These are phyloP conservation scores for Tribolium madens DNA, from an alignment of 1,140 invertebrate species.

Conservation along the genomic window DNA sequence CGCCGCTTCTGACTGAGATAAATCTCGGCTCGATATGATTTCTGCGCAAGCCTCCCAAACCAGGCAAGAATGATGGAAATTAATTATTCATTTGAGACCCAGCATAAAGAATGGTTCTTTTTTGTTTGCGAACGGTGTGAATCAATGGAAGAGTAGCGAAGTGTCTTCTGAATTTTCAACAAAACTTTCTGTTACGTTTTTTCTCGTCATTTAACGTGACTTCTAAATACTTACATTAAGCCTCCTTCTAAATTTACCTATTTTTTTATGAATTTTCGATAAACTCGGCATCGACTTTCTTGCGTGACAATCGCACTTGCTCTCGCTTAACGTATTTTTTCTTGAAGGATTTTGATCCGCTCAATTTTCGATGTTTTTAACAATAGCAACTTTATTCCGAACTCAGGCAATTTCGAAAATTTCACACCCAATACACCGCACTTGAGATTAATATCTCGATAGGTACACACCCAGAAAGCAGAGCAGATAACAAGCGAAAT, in stretches of 20 bases:
- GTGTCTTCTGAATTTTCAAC: constrained; percentile 26
- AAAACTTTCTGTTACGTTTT: constrained; percentile 10
- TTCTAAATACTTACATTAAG: constrained; percentile 32
- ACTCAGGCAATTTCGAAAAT: constrained; percentile 33
- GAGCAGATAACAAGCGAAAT: constrained; percentile 23
- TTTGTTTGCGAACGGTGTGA: constrained; percentile 23
- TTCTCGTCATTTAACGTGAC: constrained; percentile 28
- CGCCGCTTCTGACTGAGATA: constrained; percentile 20
- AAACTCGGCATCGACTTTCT: constrained; percentile 25
- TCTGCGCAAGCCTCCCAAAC: constrained; percentile 2
- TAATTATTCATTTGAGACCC: constrained; percentile 36
- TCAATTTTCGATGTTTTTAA: constrained; percentile 17
- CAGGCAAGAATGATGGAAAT: constrained; percentile 35
- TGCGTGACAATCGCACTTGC: constrained; percentile 25
- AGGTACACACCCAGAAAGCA: constrained; percentile 25
- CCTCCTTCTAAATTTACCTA: constrained; percentile 17
- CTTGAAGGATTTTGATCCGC: background rate
- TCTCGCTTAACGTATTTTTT: background rate
- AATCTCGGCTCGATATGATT: constrained; percentile 29
- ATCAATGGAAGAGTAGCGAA: constrained; percentile 12
- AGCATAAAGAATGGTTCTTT: constrained; percentile 35
- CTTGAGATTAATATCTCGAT: constrained; percentile 33
- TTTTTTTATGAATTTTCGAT: constrained; percentile 31
- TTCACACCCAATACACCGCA: constrained; percentile 34
- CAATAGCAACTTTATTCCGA: constrained; percentile 30